These are phyloP conservation scores for Aquatica leii DNA, from an alignment of 2,888 invertebrate species.

Conservation along the genomic window DNA sequence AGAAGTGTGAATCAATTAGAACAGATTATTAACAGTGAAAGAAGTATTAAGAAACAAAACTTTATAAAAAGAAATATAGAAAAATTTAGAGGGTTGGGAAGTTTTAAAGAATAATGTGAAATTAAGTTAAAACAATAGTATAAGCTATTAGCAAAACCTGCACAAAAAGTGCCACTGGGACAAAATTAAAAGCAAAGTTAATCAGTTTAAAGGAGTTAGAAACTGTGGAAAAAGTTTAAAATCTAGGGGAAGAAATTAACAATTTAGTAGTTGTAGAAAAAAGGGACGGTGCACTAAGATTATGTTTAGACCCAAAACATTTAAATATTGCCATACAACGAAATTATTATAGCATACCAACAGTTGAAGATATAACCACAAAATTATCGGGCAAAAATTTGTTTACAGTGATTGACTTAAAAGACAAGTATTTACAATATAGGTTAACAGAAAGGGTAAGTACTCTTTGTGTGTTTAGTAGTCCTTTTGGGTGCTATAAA, in stretches of 20 bases:
- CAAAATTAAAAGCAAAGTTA: no score
- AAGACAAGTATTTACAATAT: background rate
- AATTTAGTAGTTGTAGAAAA: background rate
- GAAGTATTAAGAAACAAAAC: no score
- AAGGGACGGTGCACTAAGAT: background rate
- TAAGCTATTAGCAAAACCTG: no score
- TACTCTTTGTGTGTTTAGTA: background rate
- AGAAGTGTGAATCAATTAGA: no score
- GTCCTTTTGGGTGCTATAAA: background rate
- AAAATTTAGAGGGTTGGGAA: no score
- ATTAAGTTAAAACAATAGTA: no score
- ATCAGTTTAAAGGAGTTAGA: background rate
- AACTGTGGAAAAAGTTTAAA: background rate
- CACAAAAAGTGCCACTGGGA: no score
- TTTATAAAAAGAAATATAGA: no score
- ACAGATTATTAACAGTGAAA: no score
- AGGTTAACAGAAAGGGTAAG: background rate
- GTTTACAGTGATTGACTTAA: constrained; percentile 33
- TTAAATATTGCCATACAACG: constrained; percentile 27
- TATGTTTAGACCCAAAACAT: constrained; percentile 24
- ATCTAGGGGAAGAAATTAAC: background rate
- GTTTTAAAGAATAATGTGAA: no score
- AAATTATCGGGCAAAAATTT: constrained; percentile 29
- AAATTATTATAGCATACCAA: constrained; percentile 30
- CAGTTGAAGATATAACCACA: constrained; percentile 30